Base-by-base conservation (phyloP, 2,113 vertebrate species). In the Myxocyprinus asiaticus region DNA sequence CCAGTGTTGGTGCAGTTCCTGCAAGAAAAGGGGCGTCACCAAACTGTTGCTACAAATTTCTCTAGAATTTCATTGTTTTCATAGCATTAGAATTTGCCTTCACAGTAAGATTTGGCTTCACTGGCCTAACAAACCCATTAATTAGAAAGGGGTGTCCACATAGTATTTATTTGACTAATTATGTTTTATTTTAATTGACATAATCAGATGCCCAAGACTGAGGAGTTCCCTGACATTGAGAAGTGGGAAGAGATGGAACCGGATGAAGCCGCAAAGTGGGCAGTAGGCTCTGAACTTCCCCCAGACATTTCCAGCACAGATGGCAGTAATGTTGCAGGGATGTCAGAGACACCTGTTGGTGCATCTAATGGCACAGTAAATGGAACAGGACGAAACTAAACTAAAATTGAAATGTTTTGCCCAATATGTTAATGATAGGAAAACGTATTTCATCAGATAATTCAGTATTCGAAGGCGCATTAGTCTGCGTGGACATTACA, bases 181-280 rank as follows among this genome's bases (percentile, higher is more conserved):
- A 45, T 51, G 10, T 5, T 17, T 22, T 47, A 7, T 74, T 12
- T 33, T 2, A 48, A 74, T 74, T 4, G 10, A 7, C 15, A 22
- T 74, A 79, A 83, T 22, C 75, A 90, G 84, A 86, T 90, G 0
- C 0, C 87, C 11, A 86, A 88, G 33, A 86, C 91, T 48, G 88
- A 91, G 0, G 89, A 89, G 65, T 92, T 92, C 74, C 90, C 91
- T 0, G 88, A 91, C 42, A 83, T 59, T 0, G 90, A 92, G 43
- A 89, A 85, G 45, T 94, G 91, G 92, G 90, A 90, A 33, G 88
- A 86, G 17, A 80, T 89, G 78, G 91, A 91, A 12, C 70, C 84
- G 0, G 90, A 91, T n/a, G 91, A 93, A 78, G 89, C 87, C 10
- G 86, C 87, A 7, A 90, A 87, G 76, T 94, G 92, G 92, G 71